phyloP scores from a whole-genome alignment of 2,888 invertebrate species.

The Caenorhabditis uteleia region DNA sequence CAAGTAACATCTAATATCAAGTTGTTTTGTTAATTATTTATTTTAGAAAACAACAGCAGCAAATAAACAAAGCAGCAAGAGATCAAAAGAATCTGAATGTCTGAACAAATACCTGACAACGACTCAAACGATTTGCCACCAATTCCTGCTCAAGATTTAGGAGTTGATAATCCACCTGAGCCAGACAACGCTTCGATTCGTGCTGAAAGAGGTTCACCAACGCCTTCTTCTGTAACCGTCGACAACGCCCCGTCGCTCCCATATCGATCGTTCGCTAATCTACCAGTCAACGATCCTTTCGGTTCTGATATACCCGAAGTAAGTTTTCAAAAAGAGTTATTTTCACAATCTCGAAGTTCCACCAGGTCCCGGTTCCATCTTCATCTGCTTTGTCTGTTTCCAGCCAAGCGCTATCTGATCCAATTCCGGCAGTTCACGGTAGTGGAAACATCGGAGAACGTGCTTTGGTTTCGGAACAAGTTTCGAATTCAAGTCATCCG shows the following conservation, averaged over 20 bases:
- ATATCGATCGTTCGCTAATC: constrained; percentile 4
- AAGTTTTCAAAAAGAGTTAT: background rate
- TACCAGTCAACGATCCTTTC: constrained; percentile 16
- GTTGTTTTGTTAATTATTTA: too few species aligned
- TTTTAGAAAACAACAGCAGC: constrained; percentile 36
- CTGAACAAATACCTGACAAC: constrained; percentile 42
- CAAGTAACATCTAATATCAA: constrained; percentile 29
- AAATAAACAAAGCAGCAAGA: constrained; percentile 24
- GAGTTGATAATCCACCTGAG: constrained; percentile 43
- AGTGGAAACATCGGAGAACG: background rate
- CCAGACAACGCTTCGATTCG: constrained; percentile 42
- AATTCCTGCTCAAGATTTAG: constrained; percentile 14
- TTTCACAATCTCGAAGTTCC: background rate
- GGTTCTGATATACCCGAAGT: constrained; percentile 25
- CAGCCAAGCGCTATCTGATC: constrained; percentile 25
- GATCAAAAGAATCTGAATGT: constrained; percentile 39
- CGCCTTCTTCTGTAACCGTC: constrained; percentile 43
- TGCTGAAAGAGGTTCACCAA: constrained; percentile 39
- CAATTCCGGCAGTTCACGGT: constrained; percentile 12
- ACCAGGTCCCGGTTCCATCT: constrained; percentile 24
- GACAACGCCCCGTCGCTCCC: constrained; percentile 34
- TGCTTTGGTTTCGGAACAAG: background rate
- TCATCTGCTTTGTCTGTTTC: constrained; percentile 18
- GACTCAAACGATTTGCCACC: constrained; percentile 22
- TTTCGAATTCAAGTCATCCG: constrained; percentile 21